phyloP scores from a whole-genome alignment of 30 jellyfish, hydroid and myxozoan species.

The Hydractinia echinata region DNA sequence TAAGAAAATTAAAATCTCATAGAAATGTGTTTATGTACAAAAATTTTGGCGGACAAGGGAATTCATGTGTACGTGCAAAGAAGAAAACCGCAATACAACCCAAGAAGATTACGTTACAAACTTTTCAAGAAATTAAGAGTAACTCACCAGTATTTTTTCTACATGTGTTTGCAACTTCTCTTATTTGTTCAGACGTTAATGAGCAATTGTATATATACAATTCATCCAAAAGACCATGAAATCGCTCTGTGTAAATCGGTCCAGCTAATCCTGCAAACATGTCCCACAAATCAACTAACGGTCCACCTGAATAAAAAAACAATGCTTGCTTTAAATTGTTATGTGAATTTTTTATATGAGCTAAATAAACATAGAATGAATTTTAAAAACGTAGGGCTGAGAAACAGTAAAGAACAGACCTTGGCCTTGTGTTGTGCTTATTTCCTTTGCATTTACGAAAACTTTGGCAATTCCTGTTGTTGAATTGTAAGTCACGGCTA shows the following conservation, averaged over 20 bases:
- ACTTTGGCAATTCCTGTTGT: conserved; percentile 49
- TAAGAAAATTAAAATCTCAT: no score
- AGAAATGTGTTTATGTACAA: no score
- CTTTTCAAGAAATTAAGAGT: neutral
- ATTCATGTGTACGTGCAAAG: no score
- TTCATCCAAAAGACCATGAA: conserved; percentile 75
- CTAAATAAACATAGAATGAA: neutral
- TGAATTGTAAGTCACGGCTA: conserved; percentile 80
- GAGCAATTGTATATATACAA: conserved; percentile 86
- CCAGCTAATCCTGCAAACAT: conserved; percentile 61
- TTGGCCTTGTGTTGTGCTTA: conserved; percentile 43
- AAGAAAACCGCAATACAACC: no score
- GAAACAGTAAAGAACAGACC: conserved; percentile 28
- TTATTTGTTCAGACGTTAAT: conserved; percentile 53
- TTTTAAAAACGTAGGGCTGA: neutral
- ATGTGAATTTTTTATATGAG: neutral
- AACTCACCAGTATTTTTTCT: conserved; percentile 24
- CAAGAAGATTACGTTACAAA: no score
- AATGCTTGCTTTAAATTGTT: neutral
- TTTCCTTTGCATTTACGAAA: conserved; percentile 75
- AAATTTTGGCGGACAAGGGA: no score
- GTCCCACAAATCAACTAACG: conserved; percentile 60
- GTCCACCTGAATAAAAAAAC: conserved; percentile 21
- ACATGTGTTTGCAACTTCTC: conserved; percentile 82
- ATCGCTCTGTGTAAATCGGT: conserved; percentile 54